phyloP scores from a whole-genome alignment of 2,888 invertebrate species.

The Aporophyla lueneburgensis region DNA sequence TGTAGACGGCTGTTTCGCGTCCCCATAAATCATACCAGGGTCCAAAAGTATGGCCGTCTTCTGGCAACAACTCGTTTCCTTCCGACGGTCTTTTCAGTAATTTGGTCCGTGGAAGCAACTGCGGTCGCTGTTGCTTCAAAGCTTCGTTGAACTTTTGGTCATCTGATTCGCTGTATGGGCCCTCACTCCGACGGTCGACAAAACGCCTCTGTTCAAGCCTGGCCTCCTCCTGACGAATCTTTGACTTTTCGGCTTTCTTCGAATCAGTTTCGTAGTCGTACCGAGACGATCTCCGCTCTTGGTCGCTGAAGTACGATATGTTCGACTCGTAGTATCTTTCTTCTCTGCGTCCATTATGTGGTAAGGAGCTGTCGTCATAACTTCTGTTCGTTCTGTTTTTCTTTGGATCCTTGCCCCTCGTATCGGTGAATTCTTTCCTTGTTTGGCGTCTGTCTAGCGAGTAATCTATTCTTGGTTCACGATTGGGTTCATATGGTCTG shows the following conservation, averaged over 20 bases:
- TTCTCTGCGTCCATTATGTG: conserved; percentile 84
- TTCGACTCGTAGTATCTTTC: conserved; percentile 88
- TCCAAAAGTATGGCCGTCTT: conserved; percentile 94
- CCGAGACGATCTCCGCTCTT: conserved; percentile 83
- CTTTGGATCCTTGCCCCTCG: conserved; percentile 81
- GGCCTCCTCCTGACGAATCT: conserved; percentile 88
- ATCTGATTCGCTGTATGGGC: conserved; percentile 88
- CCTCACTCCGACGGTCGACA: conserved; percentile 84
- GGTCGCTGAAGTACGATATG: conserved; percentile 88
- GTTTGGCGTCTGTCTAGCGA: conserved; percentile 85
- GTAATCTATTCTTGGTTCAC: conserved; percentile 86
- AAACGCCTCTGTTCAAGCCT: conserved; percentile 85
- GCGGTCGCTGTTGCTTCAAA: conserved; percentile 88
- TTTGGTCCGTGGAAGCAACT: conserved; percentile 93
- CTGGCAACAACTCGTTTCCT: conserved; percentile 87
- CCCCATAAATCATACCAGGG: conserved; percentile 98
- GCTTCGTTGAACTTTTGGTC: conserved; percentile 91
- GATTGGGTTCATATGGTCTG: conserved; percentile 77
- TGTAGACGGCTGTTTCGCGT: conserved; percentile 92
- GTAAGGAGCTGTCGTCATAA: conserved; percentile 87
- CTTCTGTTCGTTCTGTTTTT: conserved; percentile 82
- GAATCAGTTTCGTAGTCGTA: conserved; percentile 90
- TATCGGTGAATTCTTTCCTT: conserved; percentile 83
- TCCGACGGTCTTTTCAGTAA: conserved; percentile 91
- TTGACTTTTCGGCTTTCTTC: conserved; percentile 89